Evolutionary conservation across 2,888 invertebrate species (phyloP), one percentile per base, ranked within the genome.

Genomic region (Eupithecia abbreviata): DNA sequence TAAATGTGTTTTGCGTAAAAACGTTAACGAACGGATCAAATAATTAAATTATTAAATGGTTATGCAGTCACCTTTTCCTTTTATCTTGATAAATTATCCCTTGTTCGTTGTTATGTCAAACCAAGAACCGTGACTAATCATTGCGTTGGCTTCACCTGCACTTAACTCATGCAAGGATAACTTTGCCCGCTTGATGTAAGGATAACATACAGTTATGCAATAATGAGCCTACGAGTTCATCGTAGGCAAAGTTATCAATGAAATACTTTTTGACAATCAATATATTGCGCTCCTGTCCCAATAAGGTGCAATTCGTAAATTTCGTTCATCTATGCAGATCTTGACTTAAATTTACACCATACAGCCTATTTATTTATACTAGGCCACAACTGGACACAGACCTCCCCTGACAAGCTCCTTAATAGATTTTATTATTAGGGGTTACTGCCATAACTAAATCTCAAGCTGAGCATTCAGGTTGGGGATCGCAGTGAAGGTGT

Each of bases 51-150:
- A 73, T 49, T 73, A 15, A n/a, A 70, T 70, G 45, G 70, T 62
- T 70, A 69, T 45, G 47, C 41, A 74, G 12, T 51, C 74, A 74
- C 74, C 62, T 74, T 74, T 70, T 62, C 55, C 55, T 42, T 66
- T 58, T 69, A 69, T 58, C 73, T 68, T 51, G 69, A 69, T 69
- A 69, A 47, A 18, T 62, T 10, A 62, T 62, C 18, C 62, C 18
- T 30, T 62, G 10, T 30, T 47, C 69, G 62, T 55, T 75, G 72
- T 49, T 74, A 71, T 75, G 71, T 73, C 67, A 68, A 77, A 51
- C 58, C 73, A 70, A 58, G 72, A 18, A 73, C 67, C 78, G 75
- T 75, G 75, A 75, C 78, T 78, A 73, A 75, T 73, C 51, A 70
- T 75, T 12, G 51, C 51, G 49, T 66, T 15, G 75, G 6, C 70